Conservation (phyloP, 2,888 invertebrate genomes). For the Sceliomorpha sp. region DNA sequence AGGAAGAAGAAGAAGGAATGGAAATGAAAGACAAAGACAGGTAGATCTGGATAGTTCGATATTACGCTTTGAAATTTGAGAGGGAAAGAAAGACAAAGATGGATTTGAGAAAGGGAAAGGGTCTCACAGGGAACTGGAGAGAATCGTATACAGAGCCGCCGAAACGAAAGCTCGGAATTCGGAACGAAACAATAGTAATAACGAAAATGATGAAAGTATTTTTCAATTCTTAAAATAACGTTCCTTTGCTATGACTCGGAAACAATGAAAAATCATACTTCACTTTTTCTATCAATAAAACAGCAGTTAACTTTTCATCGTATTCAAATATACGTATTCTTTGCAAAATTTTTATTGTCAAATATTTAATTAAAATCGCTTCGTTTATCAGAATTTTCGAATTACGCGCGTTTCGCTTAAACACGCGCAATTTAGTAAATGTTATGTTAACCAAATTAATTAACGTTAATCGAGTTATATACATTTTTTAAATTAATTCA, state of each 20-base stretch:
- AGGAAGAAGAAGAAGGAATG: constrained; percentile 30
- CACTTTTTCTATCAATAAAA: no score
- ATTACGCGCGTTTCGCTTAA: no score
- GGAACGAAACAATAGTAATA: constrained; percentile 19
- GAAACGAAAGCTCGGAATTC: constrained; percentile 35
- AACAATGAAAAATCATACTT: background rate
- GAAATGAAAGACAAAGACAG: constrained; percentile 51
- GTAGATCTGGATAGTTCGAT: constrained; percentile 17
- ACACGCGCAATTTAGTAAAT: no score
- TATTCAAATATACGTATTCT: no score
- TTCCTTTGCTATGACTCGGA: constrained; percentile 26
- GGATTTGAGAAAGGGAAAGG: constrained; percentile 18
- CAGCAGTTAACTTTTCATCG: no score
- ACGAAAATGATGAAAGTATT: constrained; percentile 3
- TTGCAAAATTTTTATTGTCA: no score
- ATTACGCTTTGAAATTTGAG: background rate
- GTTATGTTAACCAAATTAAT: no score
- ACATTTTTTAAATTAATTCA: no score
- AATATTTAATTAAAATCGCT: no score
- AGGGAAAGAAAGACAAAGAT: constrained; percentile 46
- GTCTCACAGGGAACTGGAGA: constrained; percentile 27
- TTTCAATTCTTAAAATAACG: background rate
- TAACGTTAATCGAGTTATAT: no score
- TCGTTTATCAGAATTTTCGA: no score
- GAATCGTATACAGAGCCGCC: constrained; percentile 53